These are phyloP conservation scores for Umimayanthus chanpuru DNA, from an alignment of 92 coral and sea anemone genomes.

Conservation along the genomic window DNA sequence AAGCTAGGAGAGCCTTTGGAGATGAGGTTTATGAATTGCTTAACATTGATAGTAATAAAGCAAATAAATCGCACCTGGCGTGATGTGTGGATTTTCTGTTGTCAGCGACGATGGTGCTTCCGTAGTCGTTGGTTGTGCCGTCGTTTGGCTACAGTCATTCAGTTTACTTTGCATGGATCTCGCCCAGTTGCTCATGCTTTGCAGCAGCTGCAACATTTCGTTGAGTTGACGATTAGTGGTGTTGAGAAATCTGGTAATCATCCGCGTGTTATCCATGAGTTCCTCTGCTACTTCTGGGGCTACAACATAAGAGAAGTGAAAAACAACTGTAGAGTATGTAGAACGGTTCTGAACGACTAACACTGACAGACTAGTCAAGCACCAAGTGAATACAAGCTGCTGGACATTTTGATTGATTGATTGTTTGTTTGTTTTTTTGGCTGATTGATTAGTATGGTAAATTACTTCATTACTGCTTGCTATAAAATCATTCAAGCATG, in stretches of 20 bases:
- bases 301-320: not conserved
- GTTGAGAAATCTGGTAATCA: constrained; percentile 18
- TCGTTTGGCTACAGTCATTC: not conserved
- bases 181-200: constrained; percentile 36
- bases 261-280: constrained; percentile 18
- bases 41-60: not conserved
- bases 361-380: too few relatives aligned
- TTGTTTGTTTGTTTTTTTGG: too few relatives aligned
- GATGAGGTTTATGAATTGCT: not conserved
- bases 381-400: too few relatives aligned
- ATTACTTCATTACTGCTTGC: too few relatives aligned
- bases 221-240: constrained; percentile 34
- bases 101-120: not conserved
- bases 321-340: not conserved
- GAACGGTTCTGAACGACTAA: too few relatives aligned
- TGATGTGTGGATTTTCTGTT: not conserved
- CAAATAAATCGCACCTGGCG: not conserved
- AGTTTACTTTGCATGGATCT: constrained; percentile 13
- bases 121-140: not conserved
- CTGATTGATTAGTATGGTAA: too few relatives aligned
- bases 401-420: too few relatives aligned
- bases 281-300: constrained; percentile 12
- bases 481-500: too few relatives aligned
- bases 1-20: too few relatives aligned
- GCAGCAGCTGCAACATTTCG: constrained; percentile 25